A percentile compares a stretch with the other conserved stretches of the same genome.
These are phyloP conservation scores for Heliconius hewitsoni DNA, from an alignment of 1,140 invertebrate genomes.

Conservation along the genomic window DNA sequence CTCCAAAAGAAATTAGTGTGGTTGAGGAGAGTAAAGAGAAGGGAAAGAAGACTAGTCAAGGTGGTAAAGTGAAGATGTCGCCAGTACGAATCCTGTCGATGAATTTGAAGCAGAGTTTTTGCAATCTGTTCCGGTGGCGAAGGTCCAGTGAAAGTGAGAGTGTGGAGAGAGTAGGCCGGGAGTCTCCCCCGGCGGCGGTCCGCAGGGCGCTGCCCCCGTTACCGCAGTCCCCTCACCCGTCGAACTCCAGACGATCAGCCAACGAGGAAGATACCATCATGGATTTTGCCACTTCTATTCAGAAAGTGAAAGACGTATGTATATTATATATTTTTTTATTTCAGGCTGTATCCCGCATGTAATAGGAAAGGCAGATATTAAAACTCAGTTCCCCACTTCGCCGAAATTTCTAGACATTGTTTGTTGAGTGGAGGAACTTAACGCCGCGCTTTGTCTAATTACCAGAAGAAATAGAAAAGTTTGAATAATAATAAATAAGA, in stretches of 20 bases:
- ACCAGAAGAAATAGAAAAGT: too few relatives aligned
- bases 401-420: too few relatives aligned
- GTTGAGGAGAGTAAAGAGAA: conserved; percentile 63
- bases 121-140: conserved; percentile 90
- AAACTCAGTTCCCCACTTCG: too few relatives aligned
- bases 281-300: conserved; percentile 95
- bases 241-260: conserved; percentile 46
- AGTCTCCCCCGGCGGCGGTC: conserved; percentile 69
- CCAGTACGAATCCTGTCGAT: conserved; percentile 84
- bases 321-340: background rate
- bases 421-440: too few relatives aligned
- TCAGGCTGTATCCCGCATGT: background rate
- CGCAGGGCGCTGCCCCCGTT: conserved; percentile 90
- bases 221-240: conserved; percentile 75
- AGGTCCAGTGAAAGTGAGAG: conserved; percentile 51
- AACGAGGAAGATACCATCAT: conserved; percentile 82
- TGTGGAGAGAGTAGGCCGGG: conserved; percentile 58
- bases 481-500: too few relatives aligned
- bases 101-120: conserved; percentile 92
- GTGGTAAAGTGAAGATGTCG: conserved; percentile 84
- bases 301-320: conserved; percentile 96
- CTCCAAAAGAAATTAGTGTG: conserved; percentile 56
- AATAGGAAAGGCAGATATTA: background rate
- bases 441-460: too few relatives aligned
- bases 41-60: conserved; percentile 69